Evolutionary conservation across 2,797 vertebrate genomes (phyloP), one percentile per base, ranked within the genome.

Genomic region (Sciurus vulgaris): DNA sequence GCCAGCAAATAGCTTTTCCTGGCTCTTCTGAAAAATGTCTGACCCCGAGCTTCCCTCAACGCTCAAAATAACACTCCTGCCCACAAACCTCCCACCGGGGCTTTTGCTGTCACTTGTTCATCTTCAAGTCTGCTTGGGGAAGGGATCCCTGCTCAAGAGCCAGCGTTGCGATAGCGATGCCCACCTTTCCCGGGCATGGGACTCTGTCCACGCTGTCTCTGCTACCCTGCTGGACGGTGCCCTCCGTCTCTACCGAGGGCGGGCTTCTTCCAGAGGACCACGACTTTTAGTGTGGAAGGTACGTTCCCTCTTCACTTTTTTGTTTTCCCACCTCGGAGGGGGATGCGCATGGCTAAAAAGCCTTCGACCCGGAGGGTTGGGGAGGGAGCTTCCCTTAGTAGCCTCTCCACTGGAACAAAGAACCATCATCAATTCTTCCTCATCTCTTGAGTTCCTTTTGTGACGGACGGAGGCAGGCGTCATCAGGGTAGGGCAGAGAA

Each of bases 91-190:
- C 35, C 26, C 22, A 33, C n/a, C 33, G 12, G 2, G 2, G 28
- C 59, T 30, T 56, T 47, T 26, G 3, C 41, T 4, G 65, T 5
- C 38, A 33, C 11, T 17, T 13, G 14, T 28, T 65, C 51, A 67
- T 54, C 83, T 44, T n/a, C 38, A 30, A 0, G 47, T n/a, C 74
- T 22, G 24, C 63, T 18, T 10, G 12, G 17, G 22, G 11, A 35
- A 44, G 33, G 24, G 26, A 35, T 56, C 24, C 44, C 30, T 41
- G 3, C 26, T 61, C 20, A 10, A 70, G 47, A 81, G 18, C 76
- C 67, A 10, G 33, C 17, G 2, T 38, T 44, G 61, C n/a, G 2
- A 28, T n/a, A 30, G 4, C 0, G 9, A 28, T 2, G n/a, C 20
- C 35, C 35, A 7, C 59, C 24, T 82, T 51, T 7, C 69, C 35